Percentiles rank a stretch among this genome's conserved stretches.
These are phyloP conservation scores for Galago senegalensis DNA, from an alignment of 2,797 vertebrate species.

Conservation along the genomic window DNA sequence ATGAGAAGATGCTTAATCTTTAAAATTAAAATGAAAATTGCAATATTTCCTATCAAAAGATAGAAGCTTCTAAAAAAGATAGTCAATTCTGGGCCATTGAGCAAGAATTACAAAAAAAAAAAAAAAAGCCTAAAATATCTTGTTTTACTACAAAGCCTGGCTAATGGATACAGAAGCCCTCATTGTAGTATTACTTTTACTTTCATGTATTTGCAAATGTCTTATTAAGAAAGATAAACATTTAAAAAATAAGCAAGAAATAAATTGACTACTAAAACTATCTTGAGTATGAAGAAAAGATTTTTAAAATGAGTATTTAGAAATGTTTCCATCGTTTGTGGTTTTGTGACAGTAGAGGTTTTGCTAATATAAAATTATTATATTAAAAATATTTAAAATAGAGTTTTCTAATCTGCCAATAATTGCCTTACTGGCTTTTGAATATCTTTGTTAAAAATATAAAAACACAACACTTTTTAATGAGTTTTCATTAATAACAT, in stretches of 20 bases:
- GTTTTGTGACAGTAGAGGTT: background rate
- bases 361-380: background rate
- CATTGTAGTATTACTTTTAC: background rate
- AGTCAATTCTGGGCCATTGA: rapidly evolving
- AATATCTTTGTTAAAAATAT: conserved; percentile 14
- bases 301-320: background rate
- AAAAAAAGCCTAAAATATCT: background rate
- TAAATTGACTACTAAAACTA: background rate
- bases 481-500: background rate
- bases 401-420: background rate
- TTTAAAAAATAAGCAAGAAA: background rate
- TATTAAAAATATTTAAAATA: background rate
- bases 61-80: background rate
- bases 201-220: background rate
- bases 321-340: background rate
- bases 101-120: background rate
- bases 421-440: background rate
- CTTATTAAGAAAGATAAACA: background rate
- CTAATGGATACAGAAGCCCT: rapidly evolving
- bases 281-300: background rate
- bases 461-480: background rate
- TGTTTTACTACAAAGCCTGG: background rate
- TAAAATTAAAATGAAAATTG: background rate
- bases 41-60: rapidly evolving
- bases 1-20: background rate